Base-by-base conservation (phyloP, 2,113 vertebrate genomes). In the Elanus axillaris region DNA sequence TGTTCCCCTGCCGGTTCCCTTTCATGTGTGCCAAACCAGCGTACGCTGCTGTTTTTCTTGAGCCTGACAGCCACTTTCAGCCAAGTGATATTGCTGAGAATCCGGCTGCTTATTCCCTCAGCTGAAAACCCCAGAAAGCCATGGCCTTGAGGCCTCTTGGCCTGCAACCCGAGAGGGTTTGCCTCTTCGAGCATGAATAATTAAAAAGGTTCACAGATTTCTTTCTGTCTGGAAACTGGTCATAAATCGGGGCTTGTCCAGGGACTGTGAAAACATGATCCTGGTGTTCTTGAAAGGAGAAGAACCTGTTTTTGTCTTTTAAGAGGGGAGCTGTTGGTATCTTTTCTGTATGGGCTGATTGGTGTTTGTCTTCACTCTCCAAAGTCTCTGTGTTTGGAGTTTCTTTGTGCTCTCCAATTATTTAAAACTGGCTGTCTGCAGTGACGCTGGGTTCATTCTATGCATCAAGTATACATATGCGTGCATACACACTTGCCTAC, bases 181-280 rank as follows among this genome's bases (percentile, higher is more conserved):
- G 74, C 90, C 71, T 85, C 74, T 90, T 66, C 18, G 66, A 94
- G 96, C 96, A 92, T 95, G 94, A 69, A 94, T 72, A 90, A 94
- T 96, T 94, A 53, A 94, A 96, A 94, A 91, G 38, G 74, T 78
- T 90, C 90, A 62, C 81, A 93, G 42, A 94, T 95, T 96, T 95
- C 87, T 79, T 86, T 91, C 67, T 90, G 90, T 94, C 93, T 97
- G 94, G 94, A 94, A 93, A 72, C 32, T 18, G 69, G 66, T 79
- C 31, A 17, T 60, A 58, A 96, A 94, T 1, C 6, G n/a, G 76
- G 84, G 68, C 84, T 95, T 74, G 79, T 89, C 76, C 91, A 94
- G 20, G 45, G 68, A 11, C 76, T 96, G 69, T 60, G 71, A 96
- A 93, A 97, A 96, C 56, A 66, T 53, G 80, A 94, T 94, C 89